A percentile compares a stretch with the other conserved stretches of the same genome.
phyloP scores from a whole-genome alignment of 92 coral and sea anemone species.

The Zoanthus gigantus region DNA sequence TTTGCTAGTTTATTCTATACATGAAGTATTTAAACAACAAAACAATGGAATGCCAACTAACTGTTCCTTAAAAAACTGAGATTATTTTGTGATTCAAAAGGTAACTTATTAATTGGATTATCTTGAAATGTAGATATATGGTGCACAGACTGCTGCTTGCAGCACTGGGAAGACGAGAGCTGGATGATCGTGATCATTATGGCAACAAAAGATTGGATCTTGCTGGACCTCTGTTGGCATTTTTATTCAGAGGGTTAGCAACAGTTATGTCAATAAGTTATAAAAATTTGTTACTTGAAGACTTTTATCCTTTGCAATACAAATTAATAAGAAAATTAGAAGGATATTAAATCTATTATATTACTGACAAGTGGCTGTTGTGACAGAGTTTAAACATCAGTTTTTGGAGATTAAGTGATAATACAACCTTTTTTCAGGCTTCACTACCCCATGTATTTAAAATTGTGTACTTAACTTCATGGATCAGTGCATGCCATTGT shows the following conservation, averaged over 20 bases:
- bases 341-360: too few species aligned
- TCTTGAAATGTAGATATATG: constrained; percentile 80
- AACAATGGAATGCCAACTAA: too few species aligned
- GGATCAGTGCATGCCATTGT: too few species aligned
- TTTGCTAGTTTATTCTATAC: too few species aligned
- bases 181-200: constrained; percentile 99
- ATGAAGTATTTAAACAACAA: too few species aligned
- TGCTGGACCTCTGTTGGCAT: constrained; percentile 97
- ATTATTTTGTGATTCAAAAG: neutral
- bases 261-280: neutral
- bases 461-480: too few species aligned
- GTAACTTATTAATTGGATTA: neutral
- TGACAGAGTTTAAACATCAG: too few species aligned
- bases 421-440: too few species aligned
- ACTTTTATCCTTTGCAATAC: neutral
- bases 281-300: neutral
- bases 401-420: too few species aligned
- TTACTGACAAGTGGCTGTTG: too few species aligned
- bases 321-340: too few species aligned
- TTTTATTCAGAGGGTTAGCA: constrained; percentile 93
- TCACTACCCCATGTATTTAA: too few species aligned
- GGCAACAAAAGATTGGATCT: constrained; percentile 98
- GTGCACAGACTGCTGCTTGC: constrained; percentile 95
- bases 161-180: constrained; percentile 94
- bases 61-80: neutral